Conservation (phyloP, 2,888 invertebrate genomes). For the Drosophila recens region DNA sequence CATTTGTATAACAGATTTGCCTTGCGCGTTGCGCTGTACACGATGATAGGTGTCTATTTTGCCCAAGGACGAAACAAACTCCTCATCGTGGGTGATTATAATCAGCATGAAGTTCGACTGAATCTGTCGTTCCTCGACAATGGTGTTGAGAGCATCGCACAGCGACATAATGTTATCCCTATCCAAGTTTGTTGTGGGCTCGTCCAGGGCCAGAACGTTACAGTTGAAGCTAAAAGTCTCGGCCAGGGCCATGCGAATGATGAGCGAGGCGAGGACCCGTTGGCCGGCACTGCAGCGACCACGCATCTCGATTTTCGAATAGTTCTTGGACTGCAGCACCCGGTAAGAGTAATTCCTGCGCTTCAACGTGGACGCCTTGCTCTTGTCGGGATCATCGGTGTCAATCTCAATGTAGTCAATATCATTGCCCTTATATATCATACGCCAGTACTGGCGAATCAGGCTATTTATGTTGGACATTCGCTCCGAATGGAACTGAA, state of each 20-base stretch:
- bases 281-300: constrained; percentile 99
- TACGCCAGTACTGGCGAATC: constrained; percentile 92
- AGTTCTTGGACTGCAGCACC: constrained; percentile 96
- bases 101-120: constrained; percentile 96
- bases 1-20: constrained; percentile 84
- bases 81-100: constrained; percentile 98
- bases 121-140: constrained; percentile 88
- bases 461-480: constrained; percentile 97
- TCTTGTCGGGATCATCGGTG: constrained; percentile 85
- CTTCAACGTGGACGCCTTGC: constrained; percentile 73
- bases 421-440: constrained; percentile 94
- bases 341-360: constrained; percentile 88
- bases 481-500: constrained; percentile 95
- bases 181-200: constrained; percentile 99
- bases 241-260: constrained; percentile 98
- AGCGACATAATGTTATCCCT: constrained; percentile 92
- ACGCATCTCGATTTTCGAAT: constrained; percentile 96
- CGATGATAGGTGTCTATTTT: constrained; percentile 87
- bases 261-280: constrained; percentile 97
- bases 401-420: constrained; percentile 97
- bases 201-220: constrained; percentile 97
- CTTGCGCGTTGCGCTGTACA: constrained; percentile 82
- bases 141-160: constrained; percentile 90
- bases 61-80: constrained; percentile 93
- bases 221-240: constrained; percentile 98